Conservation (phyloP, 2,113 vertebrate genomes). For the Etheostoma cragini region DNA sequence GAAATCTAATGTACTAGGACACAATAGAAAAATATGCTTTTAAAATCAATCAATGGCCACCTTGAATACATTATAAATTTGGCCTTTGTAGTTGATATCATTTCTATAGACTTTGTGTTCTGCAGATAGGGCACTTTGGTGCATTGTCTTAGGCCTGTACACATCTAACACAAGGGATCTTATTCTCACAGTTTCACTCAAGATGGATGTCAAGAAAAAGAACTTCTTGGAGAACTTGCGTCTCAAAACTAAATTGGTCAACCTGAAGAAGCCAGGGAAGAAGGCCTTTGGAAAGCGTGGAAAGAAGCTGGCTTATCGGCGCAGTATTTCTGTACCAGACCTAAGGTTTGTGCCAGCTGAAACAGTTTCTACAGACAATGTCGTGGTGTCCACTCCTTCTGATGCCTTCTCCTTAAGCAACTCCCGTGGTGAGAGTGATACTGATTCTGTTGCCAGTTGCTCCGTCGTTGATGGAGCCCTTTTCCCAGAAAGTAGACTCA, state of each 20-base stretch:
- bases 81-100: not conserved
- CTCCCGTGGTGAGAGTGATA: constrained; percentile 45
- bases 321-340: constrained; percentile 84
- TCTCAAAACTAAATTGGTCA: constrained; percentile 64
- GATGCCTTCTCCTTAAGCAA: constrained; percentile 32
- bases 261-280: constrained; percentile 67
- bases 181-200: not conserved
- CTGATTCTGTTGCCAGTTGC: constrained; percentile 59
- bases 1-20: not conserved
- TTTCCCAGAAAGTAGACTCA: constrained; percentile 10
- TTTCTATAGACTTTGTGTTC: not conserved
- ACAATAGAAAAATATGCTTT: not conserved
- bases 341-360: constrained; percentile 48
- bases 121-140: not conserved
- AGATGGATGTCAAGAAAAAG: constrained; percentile 82
- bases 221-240: constrained; percentile 70
- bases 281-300: constrained; percentile 57
- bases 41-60: not conserved
- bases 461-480: constrained; percentile 14
- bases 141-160: not conserved
- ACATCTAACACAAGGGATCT: not conserved
- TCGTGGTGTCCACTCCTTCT: not conserved
- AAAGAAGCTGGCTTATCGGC: constrained; percentile 65
- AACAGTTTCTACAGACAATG: not conserved
- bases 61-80: not conserved